Evolutionary conservation across 2,113 vertebrate species (phyloP), one percentile per base, ranked within the genome.

Genomic region (Ceratotherium simum): DNA sequence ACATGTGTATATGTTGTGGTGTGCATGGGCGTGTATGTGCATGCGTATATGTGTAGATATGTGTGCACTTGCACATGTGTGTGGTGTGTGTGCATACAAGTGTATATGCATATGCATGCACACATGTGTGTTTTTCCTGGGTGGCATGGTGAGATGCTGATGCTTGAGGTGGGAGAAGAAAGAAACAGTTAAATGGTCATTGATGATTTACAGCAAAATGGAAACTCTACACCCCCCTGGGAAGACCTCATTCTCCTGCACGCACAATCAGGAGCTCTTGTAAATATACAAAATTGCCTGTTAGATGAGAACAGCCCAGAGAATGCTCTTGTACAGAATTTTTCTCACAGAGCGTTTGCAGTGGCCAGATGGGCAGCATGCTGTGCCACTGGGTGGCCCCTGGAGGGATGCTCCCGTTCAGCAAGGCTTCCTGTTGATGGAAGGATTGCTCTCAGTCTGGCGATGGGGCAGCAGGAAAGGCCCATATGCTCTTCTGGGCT

Each of bases 211-310:
- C 6, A 56, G 46, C 56, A 25, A 20, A 13, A 2, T 2, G 16
- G 7, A 10, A 25, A 58, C 3, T 2, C 54, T 4, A 3, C 13
- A 0, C 1, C 1, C 3, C 33, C 20, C 13, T 25, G 0, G 0
- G 56, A 9, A 17, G 67, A 20, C n/a, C 33, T 60, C 1, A 17
- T 31, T 11, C 46, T 9, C 58, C 58, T 4, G 46, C 64, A 33
- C 6, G 11, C 25, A 13, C 11, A 8, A 0, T 7, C 36, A n/a
- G 54, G 3, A 23, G 51, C 75, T 6, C 65, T 13, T 12, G 6
- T 8, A 31, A 16, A 16, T 0, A 12, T 14, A 6, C 16, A 0
- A 11, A 54, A 7, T 20, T 6, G 17, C 65, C 93, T 25, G n/a
- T 13, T 25, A 31, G 56, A 2, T 2, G 65, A 33, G 33, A 39